Base-by-base conservation (phyloP, 2,113 vertebrate genomes). In the Ictalurus furcatus region DNA sequence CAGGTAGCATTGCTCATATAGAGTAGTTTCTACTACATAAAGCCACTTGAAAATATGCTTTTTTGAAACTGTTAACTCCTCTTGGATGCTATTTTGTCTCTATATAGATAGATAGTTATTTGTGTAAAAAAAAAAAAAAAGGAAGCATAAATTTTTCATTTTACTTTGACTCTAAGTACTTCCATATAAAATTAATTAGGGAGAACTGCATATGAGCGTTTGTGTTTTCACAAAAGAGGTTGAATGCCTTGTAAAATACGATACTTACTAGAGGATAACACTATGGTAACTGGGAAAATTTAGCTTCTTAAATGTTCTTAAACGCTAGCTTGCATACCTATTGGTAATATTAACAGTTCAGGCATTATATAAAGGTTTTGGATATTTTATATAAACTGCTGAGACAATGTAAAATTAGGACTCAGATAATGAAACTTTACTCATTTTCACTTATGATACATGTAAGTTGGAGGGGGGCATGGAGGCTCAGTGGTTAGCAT, bases 1-100 rank as follows among this genome's bases (percentile, higher is more conserved):
- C 98, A 99, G 98, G 98, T 99, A 95, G 30, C 91, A 79, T n/a
- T 52, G 8, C 73, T 44, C 19, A 74, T 48, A 52, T 48, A 48
- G 6, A 48, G 44, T 14, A 52, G 2, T 79, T 79, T 79, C 0
- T 17, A 79, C 25, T 25, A 79, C 76, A 79, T 79, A 79, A 79
- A 78, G 23, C 23, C 44, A 78, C 34, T 74, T 74, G 6, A 73
- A 69, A 37, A 40, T 21, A 0, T 73, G 4, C 16, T 73, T 73
- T 73, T 37, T 37, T 2, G 0, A 73, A 73, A 8, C 2, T 6
- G 71, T 73, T 73, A 21, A 34, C 5, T 34, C 13, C 13, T 71
- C 67, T 71, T 71, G 4, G n/a, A 71, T 14, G 13, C n/a, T 30
- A 30, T 71, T 71, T 71, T 34, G 12, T 71, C n/a, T 71, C 13